A percentile compares a stretch with the other conserved stretches of the same genome.
These are phyloP conservation scores for Atta colombica DNA, from an alignment of 1,140 invertebrate species.

Conservation along the genomic window DNA sequence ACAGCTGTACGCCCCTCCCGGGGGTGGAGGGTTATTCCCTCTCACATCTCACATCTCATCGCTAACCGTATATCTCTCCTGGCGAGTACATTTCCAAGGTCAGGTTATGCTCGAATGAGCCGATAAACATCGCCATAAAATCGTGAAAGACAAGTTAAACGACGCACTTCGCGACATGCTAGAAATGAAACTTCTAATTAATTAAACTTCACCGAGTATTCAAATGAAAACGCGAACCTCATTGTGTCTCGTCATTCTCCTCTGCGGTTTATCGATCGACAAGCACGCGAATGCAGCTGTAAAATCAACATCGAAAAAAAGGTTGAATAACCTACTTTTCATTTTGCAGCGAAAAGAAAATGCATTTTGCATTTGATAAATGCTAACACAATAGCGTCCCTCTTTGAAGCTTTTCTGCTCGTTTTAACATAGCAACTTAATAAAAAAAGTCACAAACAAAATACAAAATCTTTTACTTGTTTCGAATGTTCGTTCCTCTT, in stretches of 20 bases:
- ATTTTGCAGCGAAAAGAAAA: conserved; percentile 5
- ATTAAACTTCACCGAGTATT: conserved; percentile 50
- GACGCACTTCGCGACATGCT: conserved; percentile 3
- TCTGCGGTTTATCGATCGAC: conserved; percentile 57
- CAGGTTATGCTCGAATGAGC: conserved; percentile 11
- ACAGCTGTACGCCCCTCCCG: not conserved
- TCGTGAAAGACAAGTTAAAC: conserved; percentile 44
- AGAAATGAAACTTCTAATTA: conserved; percentile 55
- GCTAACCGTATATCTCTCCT: conserved; percentile 34
- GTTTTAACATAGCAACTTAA: not conserved
- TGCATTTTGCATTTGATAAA: conserved; percentile 35
- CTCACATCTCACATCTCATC: not conserved
- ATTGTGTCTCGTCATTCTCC: conserved; percentile 47
- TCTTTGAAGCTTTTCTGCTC: not conserved
- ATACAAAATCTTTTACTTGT: not conserved
- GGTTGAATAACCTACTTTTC: conserved; percentile 62
- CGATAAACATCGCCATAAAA: conserved; percentile 50
- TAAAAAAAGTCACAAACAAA: not conserved
- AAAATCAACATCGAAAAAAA: conserved; percentile 57
- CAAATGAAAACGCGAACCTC: conserved; percentile 34
- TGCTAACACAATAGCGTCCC: not conserved
- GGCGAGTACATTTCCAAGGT: conserved; percentile 35
- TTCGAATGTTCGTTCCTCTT: not conserved
- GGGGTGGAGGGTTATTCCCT: not conserved
- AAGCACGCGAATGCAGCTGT: conserved; percentile 57